These are phyloP conservation scores for Esox masquinongy DNA, from an alignment of 2,797 vertebrate genomes.

Conservation along the genomic window DNA sequence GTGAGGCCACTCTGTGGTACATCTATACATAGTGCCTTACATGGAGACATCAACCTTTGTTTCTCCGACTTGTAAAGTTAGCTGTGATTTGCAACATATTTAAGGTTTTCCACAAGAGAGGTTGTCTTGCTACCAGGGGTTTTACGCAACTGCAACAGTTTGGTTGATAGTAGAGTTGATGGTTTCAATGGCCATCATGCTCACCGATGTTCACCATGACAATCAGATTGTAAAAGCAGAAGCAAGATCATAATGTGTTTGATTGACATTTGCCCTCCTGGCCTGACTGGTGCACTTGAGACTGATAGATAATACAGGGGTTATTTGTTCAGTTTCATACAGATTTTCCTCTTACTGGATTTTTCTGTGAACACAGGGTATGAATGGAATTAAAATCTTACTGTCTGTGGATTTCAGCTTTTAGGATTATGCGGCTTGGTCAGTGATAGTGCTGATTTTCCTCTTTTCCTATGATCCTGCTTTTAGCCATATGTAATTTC, in stretches of 20 bases:
- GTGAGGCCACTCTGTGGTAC: background rate
- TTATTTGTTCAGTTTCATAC: slow-evolving; percentile 41
- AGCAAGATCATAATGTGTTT: slow-evolving; percentile 12
- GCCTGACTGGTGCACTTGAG: slow-evolving; percentile 21
- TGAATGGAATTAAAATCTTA: slow-evolving; percentile 91
- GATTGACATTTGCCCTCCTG: slow-evolving; percentile 19
- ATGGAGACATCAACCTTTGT: background rate
- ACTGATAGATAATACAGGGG: background rate
- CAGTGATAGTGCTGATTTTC: slow-evolving; percentile 79
- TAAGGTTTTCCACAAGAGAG: too few relatives aligned
- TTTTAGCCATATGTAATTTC: slow-evolving; percentile 33
- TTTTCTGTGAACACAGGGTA: slow-evolving; percentile 36
- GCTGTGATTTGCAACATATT: too few relatives aligned
- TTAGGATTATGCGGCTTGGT: slow-evolving; percentile 85
- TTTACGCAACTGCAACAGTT: too few relatives aligned
- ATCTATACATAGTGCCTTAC: background rate
- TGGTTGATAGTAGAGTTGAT: background rate
- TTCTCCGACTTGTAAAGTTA: background rate
- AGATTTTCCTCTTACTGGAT: slow-evolving; percentile 49
- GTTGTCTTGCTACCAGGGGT: too few relatives aligned
- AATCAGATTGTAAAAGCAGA: slow-evolving; percentile 11
- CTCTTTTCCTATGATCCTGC: slow-evolving; percentile 37
- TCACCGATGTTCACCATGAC: background rate
- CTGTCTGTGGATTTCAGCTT: slow-evolving; percentile 79
- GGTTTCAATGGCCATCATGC: slow-evolving; percentile 1